Evolutionary conservation across 2,888 invertebrate species (phyloP).

Genomic region (Lasius fuliginosus): DNA sequence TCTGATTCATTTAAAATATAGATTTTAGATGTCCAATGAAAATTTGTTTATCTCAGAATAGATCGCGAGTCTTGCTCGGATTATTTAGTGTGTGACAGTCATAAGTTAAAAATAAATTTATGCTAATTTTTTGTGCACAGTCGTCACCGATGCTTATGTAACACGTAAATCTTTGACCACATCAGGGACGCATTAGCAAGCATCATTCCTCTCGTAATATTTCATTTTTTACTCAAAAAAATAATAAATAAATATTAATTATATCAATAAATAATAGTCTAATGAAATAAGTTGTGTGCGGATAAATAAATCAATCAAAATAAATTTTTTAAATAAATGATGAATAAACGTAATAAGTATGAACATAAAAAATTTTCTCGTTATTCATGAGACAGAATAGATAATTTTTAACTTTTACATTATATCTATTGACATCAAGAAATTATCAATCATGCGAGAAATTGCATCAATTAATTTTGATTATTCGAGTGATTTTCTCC

Average conservation of each 20-base stretch:
- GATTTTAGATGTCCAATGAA: background rate
- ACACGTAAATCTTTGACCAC: background rate
- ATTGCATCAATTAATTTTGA: background rate
- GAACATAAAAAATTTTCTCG: background rate
- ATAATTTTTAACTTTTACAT: background rate
- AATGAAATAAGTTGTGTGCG: background rate
- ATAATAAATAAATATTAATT: background rate
- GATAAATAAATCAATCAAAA: background rate
- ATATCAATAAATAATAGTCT: background rate
- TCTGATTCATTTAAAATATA: background rate
- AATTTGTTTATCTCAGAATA: background rate
- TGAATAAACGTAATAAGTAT: background rate
- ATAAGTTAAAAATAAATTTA: background rate
- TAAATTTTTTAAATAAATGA: background rate
- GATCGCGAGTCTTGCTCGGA: background rate
- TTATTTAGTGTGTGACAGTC: background rate
- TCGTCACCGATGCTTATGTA: background rate
- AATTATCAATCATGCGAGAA: background rate
- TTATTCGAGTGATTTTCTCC: background rate
- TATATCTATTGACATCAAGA: background rate
- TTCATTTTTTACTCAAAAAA: background rate
- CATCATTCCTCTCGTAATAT: background rate
- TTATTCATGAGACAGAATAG: background rate
- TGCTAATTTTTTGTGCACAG: background rate
- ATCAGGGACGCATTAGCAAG: background rate